Conservation (phyloP, 2,888 invertebrate species). For the Epiblema foenella region DNA sequence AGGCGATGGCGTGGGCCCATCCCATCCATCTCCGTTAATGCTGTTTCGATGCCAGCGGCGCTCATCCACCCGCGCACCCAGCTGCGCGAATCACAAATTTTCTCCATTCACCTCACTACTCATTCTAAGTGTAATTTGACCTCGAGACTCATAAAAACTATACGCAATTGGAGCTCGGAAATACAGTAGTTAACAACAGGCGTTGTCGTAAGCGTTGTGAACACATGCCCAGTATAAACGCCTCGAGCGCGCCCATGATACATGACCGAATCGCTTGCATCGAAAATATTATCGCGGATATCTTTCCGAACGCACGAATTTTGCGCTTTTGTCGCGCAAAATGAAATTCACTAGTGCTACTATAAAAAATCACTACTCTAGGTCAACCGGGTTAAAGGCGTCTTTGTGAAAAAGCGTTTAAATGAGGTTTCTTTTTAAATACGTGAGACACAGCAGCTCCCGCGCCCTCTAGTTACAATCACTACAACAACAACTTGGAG, state of each 20-base stretch:
- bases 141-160: neutral
- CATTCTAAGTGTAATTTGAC: neutral
- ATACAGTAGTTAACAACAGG: neutral
- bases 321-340: slow-evolving; percentile 7
- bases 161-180: neutral
- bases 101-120: neutral
- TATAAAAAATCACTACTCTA: slow-evolving; percentile 14
- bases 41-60: slow-evolving; percentile 67
- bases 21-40: slow-evolving; percentile 77
- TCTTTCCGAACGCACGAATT: slow-evolving; percentile 29
- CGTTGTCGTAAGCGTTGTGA: neutral
- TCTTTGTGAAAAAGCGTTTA: too few relatives aligned
- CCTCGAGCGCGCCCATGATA: slow-evolving; percentile 45
- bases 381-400: too few relatives aligned
- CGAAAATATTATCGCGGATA: slow-evolving; percentile 44
- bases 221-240: slow-evolving; percentile 35
- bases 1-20: slow-evolving; percentile 69
- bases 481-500: too few relatives aligned
- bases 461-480: too few relatives aligned
- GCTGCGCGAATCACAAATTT: neutral
- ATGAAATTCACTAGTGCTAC: neutral
- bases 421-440: too few relatives aligned
- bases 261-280: slow-evolving; percentile 46
- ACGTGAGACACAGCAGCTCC: too few relatives aligned
- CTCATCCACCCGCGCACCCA: slow-evolving; percentile 48